Conservation (phyloP, 1,140 invertebrate genomes). For the Anthonomus grandis region DNA sequence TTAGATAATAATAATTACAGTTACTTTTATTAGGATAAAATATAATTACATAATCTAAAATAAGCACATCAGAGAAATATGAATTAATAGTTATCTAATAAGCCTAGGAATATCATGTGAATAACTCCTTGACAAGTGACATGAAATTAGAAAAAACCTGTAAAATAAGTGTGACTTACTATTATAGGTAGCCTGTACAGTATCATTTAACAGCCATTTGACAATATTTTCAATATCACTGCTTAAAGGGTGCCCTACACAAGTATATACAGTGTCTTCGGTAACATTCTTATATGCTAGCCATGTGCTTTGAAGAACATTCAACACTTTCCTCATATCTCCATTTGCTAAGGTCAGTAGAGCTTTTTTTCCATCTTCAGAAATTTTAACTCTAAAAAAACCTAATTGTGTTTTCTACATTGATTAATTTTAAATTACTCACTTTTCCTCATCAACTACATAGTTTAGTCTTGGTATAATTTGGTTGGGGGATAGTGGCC, state of each 20-base stretch:
- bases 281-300: conserved; percentile 83
- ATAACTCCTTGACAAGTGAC: too few relatives aligned
- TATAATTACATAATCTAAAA: too few relatives aligned
- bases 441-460: conserved; percentile 85
- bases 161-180: conserved; percentile 78
- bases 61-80: too few relatives aligned
- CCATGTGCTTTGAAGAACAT: conserved; percentile 84
- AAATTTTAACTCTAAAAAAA: conserved; percentile 72
- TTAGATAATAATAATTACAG: too few relatives aligned
- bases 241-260: conserved; percentile 92
- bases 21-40: too few relatives aligned
- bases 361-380: conserved; percentile 87
- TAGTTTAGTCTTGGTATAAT: conserved; percentile 86
- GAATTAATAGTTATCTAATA: too few relatives aligned
- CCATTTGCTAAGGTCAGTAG: conserved; percentile 86
- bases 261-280: conserved; percentile 92
- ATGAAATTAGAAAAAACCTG: neutral
- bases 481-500: conserved; percentile 80
- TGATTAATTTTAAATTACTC: conserved; percentile 43
- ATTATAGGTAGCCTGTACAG: conserved; percentile 74
- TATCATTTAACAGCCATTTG: conserved; percentile 85
- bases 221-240: conserved; percentile 88
- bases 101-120: too few relatives aligned
- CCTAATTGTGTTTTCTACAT: neutral
- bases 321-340: conserved; percentile 98